Conservation (phyloP, 2,113 vertebrate genomes). For the Cyanoliseus patagonus region DNA sequence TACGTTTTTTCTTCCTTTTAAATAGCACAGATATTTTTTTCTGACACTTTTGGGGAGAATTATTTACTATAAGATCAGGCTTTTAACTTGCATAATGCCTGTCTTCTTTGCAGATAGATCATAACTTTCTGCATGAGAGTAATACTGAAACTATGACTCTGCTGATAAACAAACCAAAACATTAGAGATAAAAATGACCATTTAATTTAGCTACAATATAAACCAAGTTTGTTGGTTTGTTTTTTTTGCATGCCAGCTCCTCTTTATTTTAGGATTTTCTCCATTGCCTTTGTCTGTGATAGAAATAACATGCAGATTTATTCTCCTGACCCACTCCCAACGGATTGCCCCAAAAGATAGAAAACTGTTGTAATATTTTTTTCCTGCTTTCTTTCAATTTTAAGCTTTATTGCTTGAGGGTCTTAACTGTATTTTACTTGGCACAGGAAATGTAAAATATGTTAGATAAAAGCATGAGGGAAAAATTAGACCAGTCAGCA, state of each 20-base stretch:
- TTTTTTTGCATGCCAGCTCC: neutral
- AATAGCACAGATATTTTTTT: conserved; percentile 33
- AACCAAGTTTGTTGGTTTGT: neutral
- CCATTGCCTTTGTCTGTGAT: neutral
- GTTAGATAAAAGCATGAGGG: conserved; percentile 27
- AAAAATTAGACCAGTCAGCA: conserved; percentile 42
- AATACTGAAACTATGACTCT: conserved; percentile 10
- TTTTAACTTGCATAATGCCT: conserved; percentile 41
- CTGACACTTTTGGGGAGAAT: conserved; percentile 30
- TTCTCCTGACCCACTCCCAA: neutral
- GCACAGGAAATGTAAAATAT: conserved; percentile 47
- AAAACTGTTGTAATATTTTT: conserved; percentile 17
- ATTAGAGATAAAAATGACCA: neutral
- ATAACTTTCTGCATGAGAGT: conserved; percentile 47
- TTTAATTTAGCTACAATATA: neutral
- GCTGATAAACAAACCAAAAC: neutral
- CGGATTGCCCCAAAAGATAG: conserved; percentile 6
- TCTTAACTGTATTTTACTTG: conserved; percentile 64
- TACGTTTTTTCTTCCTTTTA: conserved; percentile 21
- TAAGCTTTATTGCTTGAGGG: conserved; percentile 44
- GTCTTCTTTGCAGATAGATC: conserved; percentile 29
- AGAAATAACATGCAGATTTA: conserved; percentile 13
- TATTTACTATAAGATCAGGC: conserved; percentile 52
- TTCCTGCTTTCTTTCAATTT: neutral
- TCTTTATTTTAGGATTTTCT: neutral